phyloP scores from a whole-genome alignment of 2,888 invertebrate species.

The Neelides folsomi region DNA sequence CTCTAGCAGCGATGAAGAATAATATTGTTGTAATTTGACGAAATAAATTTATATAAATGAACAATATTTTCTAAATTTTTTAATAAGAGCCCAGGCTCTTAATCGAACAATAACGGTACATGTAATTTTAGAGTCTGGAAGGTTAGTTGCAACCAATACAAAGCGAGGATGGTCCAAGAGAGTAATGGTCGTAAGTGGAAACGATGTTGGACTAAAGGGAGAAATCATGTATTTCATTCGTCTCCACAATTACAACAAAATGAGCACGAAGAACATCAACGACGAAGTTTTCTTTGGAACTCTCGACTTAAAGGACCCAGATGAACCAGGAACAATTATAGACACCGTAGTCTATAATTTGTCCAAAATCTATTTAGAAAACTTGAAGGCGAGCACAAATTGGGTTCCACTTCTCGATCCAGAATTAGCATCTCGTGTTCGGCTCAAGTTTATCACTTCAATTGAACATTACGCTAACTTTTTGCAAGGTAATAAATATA shows the following conservation, averaged over 20 bases:
- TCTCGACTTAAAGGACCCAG: constrained; percentile 35
- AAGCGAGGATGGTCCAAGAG: constrained; percentile 33
- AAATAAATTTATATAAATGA: no score
- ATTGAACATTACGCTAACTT: constrained; percentile 46
- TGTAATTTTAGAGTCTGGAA: constrained; percentile 48
- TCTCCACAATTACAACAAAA: constrained; percentile 44
- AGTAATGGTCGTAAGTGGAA: constrained; percentile 49
- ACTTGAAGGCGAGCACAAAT: constrained; percentile 41
- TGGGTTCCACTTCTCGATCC: constrained; percentile 46
- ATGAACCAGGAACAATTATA: constrained; percentile 35
- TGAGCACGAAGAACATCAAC: constrained; percentile 53
- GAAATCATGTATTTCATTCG: constrained; percentile 58
- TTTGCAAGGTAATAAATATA: constrained; percentile 40
- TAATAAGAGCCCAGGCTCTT: no score
- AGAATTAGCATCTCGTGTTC: constrained; percentile 40
- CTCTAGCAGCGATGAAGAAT: no score
- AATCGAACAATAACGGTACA: no score
- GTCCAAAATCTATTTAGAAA: constrained; percentile 38
- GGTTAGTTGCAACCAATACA: constrained; percentile 34
- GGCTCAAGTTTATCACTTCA: constrained; percentile 46
- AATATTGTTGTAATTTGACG: background rate
- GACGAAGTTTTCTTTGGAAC: constrained; percentile 43
- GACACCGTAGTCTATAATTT: constrained; percentile 36
- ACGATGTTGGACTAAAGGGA: constrained; percentile 46
- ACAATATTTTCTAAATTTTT: no score